A percentile compares a stretch with the other conserved stretches of the same genome.
These are phyloP conservation scores for Gymnarchus niloticus DNA, from an alignment of 2,113 vertebrate genomes.

Conservation along the genomic window DNA sequence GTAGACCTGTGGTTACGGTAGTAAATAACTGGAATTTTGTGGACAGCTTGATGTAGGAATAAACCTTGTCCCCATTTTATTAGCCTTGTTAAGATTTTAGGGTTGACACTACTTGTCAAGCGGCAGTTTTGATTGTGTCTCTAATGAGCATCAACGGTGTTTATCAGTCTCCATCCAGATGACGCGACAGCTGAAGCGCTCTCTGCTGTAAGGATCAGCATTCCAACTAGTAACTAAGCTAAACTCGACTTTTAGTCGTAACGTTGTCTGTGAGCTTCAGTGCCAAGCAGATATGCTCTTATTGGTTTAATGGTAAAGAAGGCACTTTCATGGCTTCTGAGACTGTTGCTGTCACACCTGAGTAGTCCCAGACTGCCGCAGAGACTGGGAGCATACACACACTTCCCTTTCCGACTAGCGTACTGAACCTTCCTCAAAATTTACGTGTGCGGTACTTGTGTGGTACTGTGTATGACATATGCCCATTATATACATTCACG, in stretches of 20 bases:
- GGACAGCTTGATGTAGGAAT: neutral
- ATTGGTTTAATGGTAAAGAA: slow-evolving; percentile 72
- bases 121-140: neutral
- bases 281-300: slow-evolving; percentile 68
- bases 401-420: neutral
- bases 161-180: slow-evolving; percentile 56
- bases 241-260: slow-evolving; percentile 70
- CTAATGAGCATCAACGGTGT: slow-evolving; percentile 57
- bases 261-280: slow-evolving; percentile 71
- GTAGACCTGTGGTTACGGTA: too few species aligned
- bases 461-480: neutral
- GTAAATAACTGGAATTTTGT: neutral
- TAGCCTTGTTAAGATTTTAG: too few species aligned
- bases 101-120: too few species aligned
- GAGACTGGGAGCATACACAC: slow-evolving; percentile 52
- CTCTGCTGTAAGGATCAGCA: slow-evolving; percentile 57
- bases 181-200: slow-evolving; percentile 55
- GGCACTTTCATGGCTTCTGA: slow-evolving; percentile 61
- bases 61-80: neutral
- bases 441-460: neutral
- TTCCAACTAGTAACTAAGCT: slow-evolving; percentile 67
- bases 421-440: neutral
- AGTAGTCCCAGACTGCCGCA: slow-evolving; percentile 63
- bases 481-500: neutral
- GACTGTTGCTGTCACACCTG: slow-evolving; percentile 64